Percentiles rank a stretch among this genome's conserved stretches.
These are phyloP conservation scores for Sorex fumeus DNA, from an alignment of 2,113 vertebrate genomes.

Conservation along the genomic window DNA sequence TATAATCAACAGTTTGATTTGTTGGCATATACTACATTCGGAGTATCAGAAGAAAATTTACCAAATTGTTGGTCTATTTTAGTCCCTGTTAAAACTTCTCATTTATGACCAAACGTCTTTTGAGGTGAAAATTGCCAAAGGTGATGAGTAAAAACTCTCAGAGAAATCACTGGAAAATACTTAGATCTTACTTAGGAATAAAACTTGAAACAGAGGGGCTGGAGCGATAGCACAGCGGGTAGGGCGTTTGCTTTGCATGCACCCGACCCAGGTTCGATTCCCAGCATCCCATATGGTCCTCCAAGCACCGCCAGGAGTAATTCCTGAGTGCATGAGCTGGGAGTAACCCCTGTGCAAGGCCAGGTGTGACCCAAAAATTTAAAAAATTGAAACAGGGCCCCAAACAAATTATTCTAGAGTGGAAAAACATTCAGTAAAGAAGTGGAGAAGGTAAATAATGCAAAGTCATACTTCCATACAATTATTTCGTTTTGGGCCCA, in stretches of 20 bases:
- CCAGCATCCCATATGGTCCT: too few species aligned
- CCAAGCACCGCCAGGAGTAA: too few species aligned
- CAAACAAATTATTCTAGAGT: conserved; percentile 18
- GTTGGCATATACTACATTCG: conserved; percentile 24
- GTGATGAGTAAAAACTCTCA: conserved; percentile 10
- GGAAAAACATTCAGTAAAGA: background rate
- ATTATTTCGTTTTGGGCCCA: too few species aligned
- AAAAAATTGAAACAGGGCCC: background rate
- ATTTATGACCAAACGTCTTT: conserved; percentile 27
- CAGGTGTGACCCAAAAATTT: too few species aligned
- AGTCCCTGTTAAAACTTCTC: background rate
- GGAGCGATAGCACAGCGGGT: too few species aligned
- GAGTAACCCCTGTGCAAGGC: too few species aligned
- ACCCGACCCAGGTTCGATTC: too few species aligned
- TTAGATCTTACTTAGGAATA: conserved; percentile 1
- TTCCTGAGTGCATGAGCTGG: too few species aligned
- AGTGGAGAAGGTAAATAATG: background rate
- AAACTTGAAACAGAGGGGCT: conserved; percentile 55
- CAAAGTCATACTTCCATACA: conserved; percentile 6
- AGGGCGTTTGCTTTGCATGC: too few species aligned
- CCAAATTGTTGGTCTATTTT: conserved; percentile 24
- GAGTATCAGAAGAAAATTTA: background rate
- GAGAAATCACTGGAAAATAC: conserved; percentile 8
- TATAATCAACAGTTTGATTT: background rate
- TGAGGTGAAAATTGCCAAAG: conserved; percentile 33